Evolutionary conservation across 2,888 invertebrate species (phyloP).

Genomic region (Odontocolon sp.): DNA sequence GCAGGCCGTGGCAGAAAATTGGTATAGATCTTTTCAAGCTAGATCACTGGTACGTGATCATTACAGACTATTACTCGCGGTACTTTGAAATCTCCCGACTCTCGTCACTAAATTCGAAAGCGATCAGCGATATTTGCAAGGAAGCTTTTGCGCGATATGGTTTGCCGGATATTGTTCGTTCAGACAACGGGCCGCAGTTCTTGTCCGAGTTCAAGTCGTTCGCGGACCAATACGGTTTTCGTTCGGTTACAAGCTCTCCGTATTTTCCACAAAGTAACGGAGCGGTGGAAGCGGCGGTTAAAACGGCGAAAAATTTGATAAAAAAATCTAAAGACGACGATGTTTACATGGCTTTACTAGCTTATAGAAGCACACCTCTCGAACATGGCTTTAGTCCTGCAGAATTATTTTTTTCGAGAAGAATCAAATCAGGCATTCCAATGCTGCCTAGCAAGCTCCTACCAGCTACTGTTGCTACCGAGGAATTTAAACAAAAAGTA

Average conservation of each 20-base stretch:
- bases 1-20: conserved; percentile 64
- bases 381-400: conserved; percentile 44
- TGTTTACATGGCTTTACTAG: conserved; percentile 25
- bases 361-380: conserved; percentile 36
- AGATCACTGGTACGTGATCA: conserved; percentile 59
- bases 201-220: conserved; percentile 32
- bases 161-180: conserved; percentile 63
- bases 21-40: conserved; percentile 61
- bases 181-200: conserved; percentile 66
- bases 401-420: conserved; percentile 37
- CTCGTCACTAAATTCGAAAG: conserved; percentile 15
- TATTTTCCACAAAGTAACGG: conserved; percentile 63
- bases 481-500: neutral
- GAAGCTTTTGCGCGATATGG: conserved; percentile 64
- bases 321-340: conserved; percentile 39
- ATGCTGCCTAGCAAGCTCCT: conserved; percentile 10
- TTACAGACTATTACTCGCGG: conserved; percentile 63
- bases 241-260: conserved; percentile 61
- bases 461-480: neutral
- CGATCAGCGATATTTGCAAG: conserved; percentile 38
- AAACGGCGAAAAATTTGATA: conserved; percentile 56
- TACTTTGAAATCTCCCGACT: conserved; percentile 61
- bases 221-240: conserved; percentile 51
- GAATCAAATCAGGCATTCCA: conserved; percentile 20
- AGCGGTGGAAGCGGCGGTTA: conserved; percentile 58